Percentiles rank a stretch among this genome's conserved stretches.
Evolutionary conservation across 2,797 vertebrate species (phyloP).

Genomic region (Rhynchotus rufescens): DNA sequence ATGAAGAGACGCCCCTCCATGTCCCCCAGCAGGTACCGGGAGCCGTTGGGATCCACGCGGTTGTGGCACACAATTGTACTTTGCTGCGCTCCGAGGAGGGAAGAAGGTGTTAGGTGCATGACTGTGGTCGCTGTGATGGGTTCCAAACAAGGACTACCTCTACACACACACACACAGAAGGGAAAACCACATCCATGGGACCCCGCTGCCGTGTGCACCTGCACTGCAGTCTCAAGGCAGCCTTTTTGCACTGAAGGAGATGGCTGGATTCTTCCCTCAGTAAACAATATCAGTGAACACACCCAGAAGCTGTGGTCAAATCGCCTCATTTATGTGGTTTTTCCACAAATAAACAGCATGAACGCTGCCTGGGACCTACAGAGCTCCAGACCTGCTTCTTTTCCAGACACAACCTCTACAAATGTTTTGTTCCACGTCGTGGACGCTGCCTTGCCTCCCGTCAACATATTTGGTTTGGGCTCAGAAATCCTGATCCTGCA

Average conservation of each 20-base stretch:
- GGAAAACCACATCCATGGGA: background rate
- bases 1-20: slow-evolving; percentile 99
- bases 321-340: rapidly evolving
- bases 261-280: background rate
- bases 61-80: slow-evolving; percentile 98
- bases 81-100: slow-evolving; percentile 84
- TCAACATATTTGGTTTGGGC: background rate
- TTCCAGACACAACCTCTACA: background rate
- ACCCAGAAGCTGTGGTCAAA: background rate
- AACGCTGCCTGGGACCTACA: background rate
- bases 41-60: slow-evolving; percentile 96
- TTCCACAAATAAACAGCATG: background rate
- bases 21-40: slow-evolving; percentile 95
- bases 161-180: too few species aligned
- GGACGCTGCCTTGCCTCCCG: background rate
- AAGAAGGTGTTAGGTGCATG: background rate
- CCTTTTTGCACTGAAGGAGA: rapidly evolving
- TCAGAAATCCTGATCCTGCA: background rate
- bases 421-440: background rate
- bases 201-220: background rate
- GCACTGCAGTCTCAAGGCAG: too few species aligned
- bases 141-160: background rate
- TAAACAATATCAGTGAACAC: rapidly evolving
- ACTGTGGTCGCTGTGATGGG: too few species aligned
- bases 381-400: background rate